A percentile compares a stretch with the other conserved stretches of the same genome.
phyloP scores from a whole-genome alignment of 2,113 vertebrate species.

The Ictalurus punctatus region DNA sequence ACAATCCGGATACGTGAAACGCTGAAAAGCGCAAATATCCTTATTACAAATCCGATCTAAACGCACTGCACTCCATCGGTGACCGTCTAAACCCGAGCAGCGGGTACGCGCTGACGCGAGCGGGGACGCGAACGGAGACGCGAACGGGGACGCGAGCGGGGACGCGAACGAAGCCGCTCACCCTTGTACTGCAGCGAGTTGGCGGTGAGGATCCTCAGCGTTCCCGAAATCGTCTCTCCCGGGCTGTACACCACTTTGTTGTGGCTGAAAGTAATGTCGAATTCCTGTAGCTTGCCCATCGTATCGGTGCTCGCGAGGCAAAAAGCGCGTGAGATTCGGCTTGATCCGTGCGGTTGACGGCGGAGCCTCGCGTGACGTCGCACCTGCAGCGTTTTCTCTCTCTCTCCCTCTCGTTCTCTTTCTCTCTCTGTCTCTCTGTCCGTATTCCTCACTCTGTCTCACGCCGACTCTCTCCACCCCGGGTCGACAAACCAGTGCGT shows the following conservation, averaged over 20 bases:
- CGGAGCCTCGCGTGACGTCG: conserved; percentile 31
- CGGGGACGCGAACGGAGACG: neutral
- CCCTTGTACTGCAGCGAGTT: conserved; percentile 84
- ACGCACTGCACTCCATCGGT: neutral
- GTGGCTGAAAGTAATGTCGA: conserved; percentile 84
- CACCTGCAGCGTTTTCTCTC: conserved; percentile 52
- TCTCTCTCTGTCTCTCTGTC: neutral
- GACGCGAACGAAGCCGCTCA: conserved; percentile 61
- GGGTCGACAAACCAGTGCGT: neutral
- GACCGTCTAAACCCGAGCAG: neutral
- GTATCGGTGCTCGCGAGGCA: conserved; percentile 37
- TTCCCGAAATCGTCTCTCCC: conserved; percentile 85
- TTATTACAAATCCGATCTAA: neutral
- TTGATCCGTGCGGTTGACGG: neutral
- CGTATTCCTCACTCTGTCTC: neutral
- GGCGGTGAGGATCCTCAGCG: conserved; percentile 79
- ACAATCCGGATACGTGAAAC: neutral
- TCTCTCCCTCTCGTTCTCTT: conserved; percentile 1
- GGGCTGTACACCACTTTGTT: conserved; percentile 90
- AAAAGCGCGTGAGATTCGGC: conserved; percentile 25
- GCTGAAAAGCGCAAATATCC: neutral
- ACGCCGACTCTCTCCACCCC: conserved; percentile 12
- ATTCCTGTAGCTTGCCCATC: conserved; percentile 93
- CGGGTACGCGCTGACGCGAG: neutral
- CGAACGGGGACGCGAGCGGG: conserved; percentile 15